Evolutionary conservation across 2,113 vertebrate genomes (phyloP), one percentile per base, ranked within the genome.

Genomic region (Cheilinus undulatus): DNA sequence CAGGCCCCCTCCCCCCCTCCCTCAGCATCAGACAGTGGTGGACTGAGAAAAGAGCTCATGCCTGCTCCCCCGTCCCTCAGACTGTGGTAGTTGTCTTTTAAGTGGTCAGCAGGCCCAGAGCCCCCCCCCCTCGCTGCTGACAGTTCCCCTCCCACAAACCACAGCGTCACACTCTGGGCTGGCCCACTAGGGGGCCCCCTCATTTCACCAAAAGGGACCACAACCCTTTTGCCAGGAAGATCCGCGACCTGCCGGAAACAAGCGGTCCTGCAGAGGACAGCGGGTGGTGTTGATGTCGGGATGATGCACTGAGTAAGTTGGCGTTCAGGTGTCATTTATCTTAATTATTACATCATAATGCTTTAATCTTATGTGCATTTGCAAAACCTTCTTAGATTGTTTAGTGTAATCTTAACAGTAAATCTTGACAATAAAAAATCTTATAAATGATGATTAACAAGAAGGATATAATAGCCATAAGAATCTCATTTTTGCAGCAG

Each of bases 11-110:
- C 49, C 63, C 60, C 4, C 69, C 61, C 63, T 5, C 59, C 68
- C 23, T 36, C 48, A 66, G 50, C 73, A 76, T 84, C 83, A 88
- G 70, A 86, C 84, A 84, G 76, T 73, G 75, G 79, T 70, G 89
- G 83, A 89, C 73, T 90, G 79, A 88, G 88, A 90, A 89, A 91
- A 88, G 86, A 91, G 92, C 88, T 93, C 91, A 89, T 65, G 81
- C 85, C 86, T 87, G 64, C 84, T 87, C 81, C 91, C 89, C 79
- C 78, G 76, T 84, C 89, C 91, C 84, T 80, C 78, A 73, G 84
- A 92, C 91, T 92, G 91, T 88, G 80, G 84, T 85, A 88, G 84
- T 88, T 91, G 82, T 88, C 90, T 90, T 92, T 91, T 91, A 85
- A 92, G 91, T 84, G 83, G 64, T 91, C 86, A 86, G 86, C 69